Conservation (phyloP, 1,140 invertebrate genomes). For the Pissodes strobi region DNA sequence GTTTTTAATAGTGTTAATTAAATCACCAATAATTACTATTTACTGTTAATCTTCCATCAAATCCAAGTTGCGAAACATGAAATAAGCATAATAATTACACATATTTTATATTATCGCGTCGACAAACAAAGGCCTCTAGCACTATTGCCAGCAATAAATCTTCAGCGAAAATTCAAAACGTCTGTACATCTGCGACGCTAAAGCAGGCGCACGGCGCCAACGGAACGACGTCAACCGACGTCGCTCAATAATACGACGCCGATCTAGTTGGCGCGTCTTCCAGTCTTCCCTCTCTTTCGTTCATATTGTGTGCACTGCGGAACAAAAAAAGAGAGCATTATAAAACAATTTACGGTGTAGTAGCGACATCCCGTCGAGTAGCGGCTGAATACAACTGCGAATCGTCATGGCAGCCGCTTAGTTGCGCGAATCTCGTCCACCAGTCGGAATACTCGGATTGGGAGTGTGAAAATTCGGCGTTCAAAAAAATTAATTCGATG, state of each 20-base stretch:
- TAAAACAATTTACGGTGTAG: background rate
- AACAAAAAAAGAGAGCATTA: conserved; percentile 11
- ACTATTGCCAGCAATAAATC: too few species aligned
- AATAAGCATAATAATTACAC: too few species aligned
- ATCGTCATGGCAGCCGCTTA: conserved; percentile 10
- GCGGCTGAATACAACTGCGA: background rate
- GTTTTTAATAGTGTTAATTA: too few species aligned
- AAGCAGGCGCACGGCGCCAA: conserved; percentile 8
- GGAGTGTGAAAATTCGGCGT: background rate
- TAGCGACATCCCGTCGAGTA: conserved; percentile 11
- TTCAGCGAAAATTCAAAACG: too few species aligned
- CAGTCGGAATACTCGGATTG: conserved; percentile 15
- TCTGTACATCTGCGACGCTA: too few species aligned
- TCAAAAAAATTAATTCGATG: conserved; percentile 16
- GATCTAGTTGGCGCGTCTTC: conserved; percentile 2
- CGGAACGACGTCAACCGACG: conserved; percentile 8
- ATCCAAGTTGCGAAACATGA: too few species aligned
- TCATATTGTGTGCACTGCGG: background rate
- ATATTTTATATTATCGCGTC: too few species aligned
- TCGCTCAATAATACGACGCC: conserved; percentile 31
- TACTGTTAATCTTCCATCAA: too few species aligned
- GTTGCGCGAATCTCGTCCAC: conserved; percentile 6
- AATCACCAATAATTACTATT: too few species aligned
- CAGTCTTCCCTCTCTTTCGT: conserved; percentile 9
- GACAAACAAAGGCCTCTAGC: too few species aligned